Evolutionary conservation across 2,113 vertebrate genomes (phyloP).

Genomic region (Gyps fulvus): DNA sequence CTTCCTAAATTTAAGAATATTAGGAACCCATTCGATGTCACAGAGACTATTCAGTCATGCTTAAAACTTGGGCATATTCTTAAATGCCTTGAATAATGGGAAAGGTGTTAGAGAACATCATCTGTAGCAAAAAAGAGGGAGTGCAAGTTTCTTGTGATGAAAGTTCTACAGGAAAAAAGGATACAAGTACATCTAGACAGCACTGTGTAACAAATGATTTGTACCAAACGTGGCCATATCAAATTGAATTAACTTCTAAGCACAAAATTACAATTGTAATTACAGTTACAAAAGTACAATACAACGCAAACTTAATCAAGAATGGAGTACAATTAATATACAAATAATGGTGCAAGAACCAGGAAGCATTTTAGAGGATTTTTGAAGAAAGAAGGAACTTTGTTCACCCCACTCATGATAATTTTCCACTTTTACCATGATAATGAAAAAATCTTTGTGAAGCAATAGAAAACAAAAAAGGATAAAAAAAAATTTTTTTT

Average conservation of each 20-base stretch:
- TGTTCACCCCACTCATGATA: fast-evolving
- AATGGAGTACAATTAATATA: background rate
- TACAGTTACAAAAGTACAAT: background rate
- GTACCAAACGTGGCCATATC: background rate
- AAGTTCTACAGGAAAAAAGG: background rate
- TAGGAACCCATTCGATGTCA: background rate
- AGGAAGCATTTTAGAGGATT: background rate
- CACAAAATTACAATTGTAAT: background rate
- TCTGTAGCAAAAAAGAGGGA: background rate
- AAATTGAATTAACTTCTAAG: background rate
- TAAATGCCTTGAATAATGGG: background rate
- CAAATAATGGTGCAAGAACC: background rate
- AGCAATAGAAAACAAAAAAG: background rate
- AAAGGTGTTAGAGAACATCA: background rate
- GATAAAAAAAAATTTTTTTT: background rate
- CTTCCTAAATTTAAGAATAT: background rate
- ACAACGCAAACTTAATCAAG: background rate
- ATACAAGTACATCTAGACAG: background rate
- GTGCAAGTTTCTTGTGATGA: background rate
- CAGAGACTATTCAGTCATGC: background rate
- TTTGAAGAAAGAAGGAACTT: background rate
- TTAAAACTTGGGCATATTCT: background rate
- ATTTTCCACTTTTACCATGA: background rate
- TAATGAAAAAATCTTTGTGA: fast-evolving
- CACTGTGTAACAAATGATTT: too few species aligned